These are phyloP conservation scores for Euplagia quadripunctaria DNA, from an alignment of 2,888 invertebrate genomes.

Conservation along the genomic window DNA sequence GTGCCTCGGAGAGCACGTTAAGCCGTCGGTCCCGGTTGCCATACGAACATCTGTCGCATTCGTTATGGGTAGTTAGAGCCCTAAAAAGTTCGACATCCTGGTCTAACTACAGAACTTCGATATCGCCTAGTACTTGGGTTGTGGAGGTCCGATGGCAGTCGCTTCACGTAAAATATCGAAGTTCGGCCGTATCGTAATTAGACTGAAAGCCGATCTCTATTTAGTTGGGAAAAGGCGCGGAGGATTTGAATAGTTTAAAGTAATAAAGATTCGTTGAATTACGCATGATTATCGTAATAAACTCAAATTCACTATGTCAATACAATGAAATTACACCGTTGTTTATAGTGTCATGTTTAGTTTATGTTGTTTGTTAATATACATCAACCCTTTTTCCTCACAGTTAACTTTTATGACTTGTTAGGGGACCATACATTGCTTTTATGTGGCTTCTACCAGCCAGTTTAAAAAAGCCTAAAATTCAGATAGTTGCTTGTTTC, in stretches of 20 bases:
- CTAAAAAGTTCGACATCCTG: too few relatives aligned
- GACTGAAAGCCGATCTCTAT: too few relatives aligned
- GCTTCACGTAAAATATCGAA: too few relatives aligned
- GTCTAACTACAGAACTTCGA: too few relatives aligned
- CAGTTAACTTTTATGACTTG: conserved; percentile 16
- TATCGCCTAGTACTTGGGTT: too few relatives aligned
- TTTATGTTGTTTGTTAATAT: background rate
- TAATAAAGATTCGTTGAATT: background rate
- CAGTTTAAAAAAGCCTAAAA: background rate
- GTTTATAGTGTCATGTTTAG: background rate
- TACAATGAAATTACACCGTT: background rate
- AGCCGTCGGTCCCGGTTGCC: too few relatives aligned
- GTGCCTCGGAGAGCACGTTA: too few relatives aligned
- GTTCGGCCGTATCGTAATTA: too few relatives aligned
- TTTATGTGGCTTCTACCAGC: background rate
- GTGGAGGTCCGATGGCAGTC: too few relatives aligned
- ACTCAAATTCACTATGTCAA: background rate
- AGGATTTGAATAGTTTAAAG: background rate
- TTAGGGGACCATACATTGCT: background rate
- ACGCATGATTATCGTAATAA: background rate
- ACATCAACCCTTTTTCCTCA: conserved; percentile 12
- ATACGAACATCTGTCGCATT: too few relatives aligned
- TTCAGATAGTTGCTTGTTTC: background rate
- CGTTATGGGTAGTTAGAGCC: too few relatives aligned
- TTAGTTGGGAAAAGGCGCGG: too few relatives aligned